phyloP scores from a whole-genome alignment of 2,113 vertebrate species.

The Pseudopodoces humilis region DNA sequence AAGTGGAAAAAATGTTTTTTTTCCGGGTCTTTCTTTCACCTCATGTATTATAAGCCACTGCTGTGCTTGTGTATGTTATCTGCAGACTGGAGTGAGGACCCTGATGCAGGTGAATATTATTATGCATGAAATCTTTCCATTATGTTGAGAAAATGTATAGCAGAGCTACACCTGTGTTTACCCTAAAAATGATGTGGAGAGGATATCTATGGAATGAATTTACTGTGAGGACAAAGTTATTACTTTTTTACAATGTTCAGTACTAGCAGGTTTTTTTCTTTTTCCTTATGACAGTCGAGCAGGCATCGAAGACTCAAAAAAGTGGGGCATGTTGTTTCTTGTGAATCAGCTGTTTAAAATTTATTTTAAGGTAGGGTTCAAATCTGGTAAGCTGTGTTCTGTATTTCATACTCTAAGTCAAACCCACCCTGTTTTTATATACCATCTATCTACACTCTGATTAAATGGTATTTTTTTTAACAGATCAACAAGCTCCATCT shows the following conservation, averaged over 20 bases:
- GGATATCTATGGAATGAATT: neutral
- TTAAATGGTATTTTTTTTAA: neutral
- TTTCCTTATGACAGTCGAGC: conserved; percentile 81
- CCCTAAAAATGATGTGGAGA: neutral
- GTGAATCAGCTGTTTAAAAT: conserved; percentile 99
- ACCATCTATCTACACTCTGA: neutral
- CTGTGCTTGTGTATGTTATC: neutral
- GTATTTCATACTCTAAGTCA: neutral
- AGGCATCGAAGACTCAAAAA: conserved; percentile 95
- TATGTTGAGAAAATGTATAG: neutral
- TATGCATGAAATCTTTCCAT: neutral
- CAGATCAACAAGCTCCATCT: conserved; percentile 98
- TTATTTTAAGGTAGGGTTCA: conserved; percentile 91
- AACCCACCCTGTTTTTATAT: neutral
- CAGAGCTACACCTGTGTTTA: neutral
- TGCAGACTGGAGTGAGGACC: neutral
- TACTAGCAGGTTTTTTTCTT: neutral
- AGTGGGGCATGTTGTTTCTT: conserved; percentile 98
- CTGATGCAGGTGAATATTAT: neutral
- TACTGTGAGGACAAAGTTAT: neutral
- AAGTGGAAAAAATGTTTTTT: neutral
- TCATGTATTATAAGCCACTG: neutral
- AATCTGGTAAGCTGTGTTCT: neutral
- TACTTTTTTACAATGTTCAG: neutral
- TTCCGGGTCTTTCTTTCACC: neutral